Evolutionary conservation across 64 coral and sea anemone genomes (phyloP).

Genomic region (Porites lutea): DNA sequence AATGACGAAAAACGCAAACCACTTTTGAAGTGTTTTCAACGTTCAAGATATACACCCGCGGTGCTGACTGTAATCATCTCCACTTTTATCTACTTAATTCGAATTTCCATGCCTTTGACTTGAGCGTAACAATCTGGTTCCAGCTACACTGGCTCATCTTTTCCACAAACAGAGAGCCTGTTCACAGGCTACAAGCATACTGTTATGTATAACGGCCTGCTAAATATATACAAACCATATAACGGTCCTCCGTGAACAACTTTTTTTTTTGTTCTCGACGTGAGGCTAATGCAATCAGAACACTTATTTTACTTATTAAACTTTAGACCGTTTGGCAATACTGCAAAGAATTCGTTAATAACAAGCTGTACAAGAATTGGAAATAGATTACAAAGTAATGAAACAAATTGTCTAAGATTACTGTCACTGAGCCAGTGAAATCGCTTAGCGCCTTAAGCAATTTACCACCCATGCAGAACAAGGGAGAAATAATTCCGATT

Average conservation of each 20-base stretch:
- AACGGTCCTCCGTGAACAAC: neutral
- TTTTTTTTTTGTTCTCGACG: neutral
- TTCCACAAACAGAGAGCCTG: too few species aligned
- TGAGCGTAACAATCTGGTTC: neutral
- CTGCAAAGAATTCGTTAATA: constrained; percentile 11
- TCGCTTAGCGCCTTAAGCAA: neutral
- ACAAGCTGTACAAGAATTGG: neutral
- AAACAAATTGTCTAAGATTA: constrained; percentile 53
- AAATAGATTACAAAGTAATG: constrained; percentile 44
- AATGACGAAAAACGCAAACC: constrained; percentile 41
- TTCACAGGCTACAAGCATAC: neutral
- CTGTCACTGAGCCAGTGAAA: neutral
- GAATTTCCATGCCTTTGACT: constrained; percentile 26
- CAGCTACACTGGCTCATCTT: too few species aligned
- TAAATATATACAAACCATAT: constrained; percentile 18
- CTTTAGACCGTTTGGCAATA: constrained; percentile 2
- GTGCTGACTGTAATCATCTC: constrained; percentile 14
- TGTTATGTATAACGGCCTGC: constrained; percentile 42
- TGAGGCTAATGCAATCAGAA: neutral
- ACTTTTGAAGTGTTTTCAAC: constrained; percentile 32
- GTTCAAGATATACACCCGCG: constrained; percentile 17
- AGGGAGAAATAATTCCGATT: neutral
- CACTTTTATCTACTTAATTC: constrained; percentile 7
- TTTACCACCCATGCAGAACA: neutral
- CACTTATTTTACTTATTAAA: constrained; percentile 52